These are phyloP conservation scores for Ibidorhyncha struthersii DNA, from an alignment of 2,113 vertebrate genomes.

Conservation along the genomic window DNA sequence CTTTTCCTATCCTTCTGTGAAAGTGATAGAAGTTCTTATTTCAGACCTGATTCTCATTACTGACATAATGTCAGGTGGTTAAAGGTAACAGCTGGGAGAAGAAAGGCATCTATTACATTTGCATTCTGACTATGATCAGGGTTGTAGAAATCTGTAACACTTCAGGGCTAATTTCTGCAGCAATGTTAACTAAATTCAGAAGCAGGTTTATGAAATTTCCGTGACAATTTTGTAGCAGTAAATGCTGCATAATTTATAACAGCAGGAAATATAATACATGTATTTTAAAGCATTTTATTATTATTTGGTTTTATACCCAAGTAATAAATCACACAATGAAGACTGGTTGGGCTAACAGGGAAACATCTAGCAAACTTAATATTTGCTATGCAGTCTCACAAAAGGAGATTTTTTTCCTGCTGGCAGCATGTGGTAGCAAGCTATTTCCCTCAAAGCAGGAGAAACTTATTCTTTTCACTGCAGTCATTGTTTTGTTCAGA, in stretches of 20 bases:
- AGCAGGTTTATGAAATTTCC: slow-evolving; percentile 32
- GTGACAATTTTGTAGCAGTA: slow-evolving; percentile 1
- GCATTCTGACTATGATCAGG: slow-evolving; percentile 1
- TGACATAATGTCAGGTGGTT: slow-evolving; percentile 30
- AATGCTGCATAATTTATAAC: slow-evolving; percentile 33
- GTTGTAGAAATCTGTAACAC: neutral
- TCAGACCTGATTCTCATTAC: slow-evolving; percentile 33
- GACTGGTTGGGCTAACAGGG: neutral
- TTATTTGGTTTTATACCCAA: slow-evolving; percentile 1
- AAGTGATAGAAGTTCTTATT: slow-evolving; percentile 10
- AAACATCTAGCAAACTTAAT: neutral
- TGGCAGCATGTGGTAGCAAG: neutral
- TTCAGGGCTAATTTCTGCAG: slow-evolving; percentile 43
- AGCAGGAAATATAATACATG: neutral
- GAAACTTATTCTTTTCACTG: neutral
- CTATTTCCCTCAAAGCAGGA: neutral
- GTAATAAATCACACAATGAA: neutral
- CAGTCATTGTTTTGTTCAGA: neutral
- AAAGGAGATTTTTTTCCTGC: neutral
- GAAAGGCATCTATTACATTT: slow-evolving; percentile 43
- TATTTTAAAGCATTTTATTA: slow-evolving; percentile 17
- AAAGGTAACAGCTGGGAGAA: slow-evolving; percentile 49
- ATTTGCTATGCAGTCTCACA: neutral
- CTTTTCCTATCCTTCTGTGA: neutral
- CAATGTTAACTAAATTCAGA: slow-evolving; percentile 8